Evolutionary conservation across 1,140 invertebrate genomes (phyloP), one percentile per base, ranked within the genome.

Genomic region (Holotrichia oblita): DNA sequence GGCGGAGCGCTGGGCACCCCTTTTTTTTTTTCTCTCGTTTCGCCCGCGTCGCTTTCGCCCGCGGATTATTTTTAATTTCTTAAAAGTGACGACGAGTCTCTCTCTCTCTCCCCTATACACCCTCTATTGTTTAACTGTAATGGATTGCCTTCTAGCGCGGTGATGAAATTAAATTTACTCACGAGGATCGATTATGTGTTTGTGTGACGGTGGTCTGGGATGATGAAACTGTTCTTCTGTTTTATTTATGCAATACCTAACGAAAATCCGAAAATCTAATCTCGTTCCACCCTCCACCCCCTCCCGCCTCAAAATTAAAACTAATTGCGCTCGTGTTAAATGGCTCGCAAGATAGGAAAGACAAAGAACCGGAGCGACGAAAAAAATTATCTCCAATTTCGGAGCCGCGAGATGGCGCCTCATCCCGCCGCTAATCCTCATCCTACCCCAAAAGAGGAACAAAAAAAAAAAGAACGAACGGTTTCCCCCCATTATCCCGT

Each of bases 301-400:
- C 1, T 48, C 12, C 48, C 14, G 0, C 44, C 44, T n/a, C 61
- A 9, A 69, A 69, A 69, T 69, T 69, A 34, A 69, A 24, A 69
- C 61, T 69, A 69, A 69, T 69, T 69, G 61, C 61, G 22, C 61
- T 9, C 6, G 61, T 22, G 61, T 69, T 69, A 69, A 69, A 69
- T 69, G 61, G 61, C 27, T 22, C 61, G 61, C 61, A 20, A 69
- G 61, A 69, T 34, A 69, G 22, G 22, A 69, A 69, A 69, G 61
- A 69, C 61, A 69, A 69, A 69, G 27, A 14, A 27, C 20, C 20
- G 12, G 12, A 55, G 48, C 48, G 48, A 17, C 12, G 17, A 55
- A 44, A 61, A 34, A 69, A 69, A 69, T 69, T 69, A 69, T 69
- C 61, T 34, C 27, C 61, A 69, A 69, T 69, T 69, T 55, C 48